phyloP scores from a whole-genome alignment of 2,888 invertebrate species.

The Galeruca laticollis region DNA sequence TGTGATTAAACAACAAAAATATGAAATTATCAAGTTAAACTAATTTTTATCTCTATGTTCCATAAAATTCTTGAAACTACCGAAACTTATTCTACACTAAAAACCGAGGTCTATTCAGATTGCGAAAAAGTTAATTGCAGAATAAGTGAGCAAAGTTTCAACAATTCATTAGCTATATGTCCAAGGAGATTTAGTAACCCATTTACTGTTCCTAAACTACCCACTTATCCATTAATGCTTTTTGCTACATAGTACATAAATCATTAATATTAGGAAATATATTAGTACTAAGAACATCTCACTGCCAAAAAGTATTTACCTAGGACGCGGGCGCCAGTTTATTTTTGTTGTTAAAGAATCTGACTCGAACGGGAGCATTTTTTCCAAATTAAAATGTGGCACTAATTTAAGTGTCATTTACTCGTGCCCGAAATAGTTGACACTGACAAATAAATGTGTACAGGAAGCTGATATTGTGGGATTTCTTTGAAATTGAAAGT shows the following conservation, averaged over 20 bases:
- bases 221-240: not conserved
- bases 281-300: not conserved
- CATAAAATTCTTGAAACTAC: too few relatives aligned
- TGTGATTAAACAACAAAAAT: too few relatives aligned
- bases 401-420: conserved; percentile 39
- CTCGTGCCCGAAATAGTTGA: conserved; percentile 31
- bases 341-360: conserved; percentile 39
- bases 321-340: conserved; percentile 41
- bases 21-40: too few relatives aligned
- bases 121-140: not conserved
- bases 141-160: not conserved
- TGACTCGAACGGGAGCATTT: conserved; percentile 34
- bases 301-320: conserved; percentile 32
- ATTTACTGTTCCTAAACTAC: not conserved
- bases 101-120: too few relatives aligned
- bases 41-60: too few relatives aligned
- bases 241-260: not conserved
- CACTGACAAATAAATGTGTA: conserved; percentile 35
- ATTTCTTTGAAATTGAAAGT: conserved; percentile 21
- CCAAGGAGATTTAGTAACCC: not conserved
- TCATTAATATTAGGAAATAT: not conserved
- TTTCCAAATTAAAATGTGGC: conserved; percentile 39
- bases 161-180: not conserved
- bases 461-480: conserved; percentile 27
- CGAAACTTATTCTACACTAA: too few relatives aligned